Evolutionary conservation across 2,888 invertebrate genomes (phyloP), one percentile per base, ranked within the genome.

Genomic region (Unio pictorum): DNA sequence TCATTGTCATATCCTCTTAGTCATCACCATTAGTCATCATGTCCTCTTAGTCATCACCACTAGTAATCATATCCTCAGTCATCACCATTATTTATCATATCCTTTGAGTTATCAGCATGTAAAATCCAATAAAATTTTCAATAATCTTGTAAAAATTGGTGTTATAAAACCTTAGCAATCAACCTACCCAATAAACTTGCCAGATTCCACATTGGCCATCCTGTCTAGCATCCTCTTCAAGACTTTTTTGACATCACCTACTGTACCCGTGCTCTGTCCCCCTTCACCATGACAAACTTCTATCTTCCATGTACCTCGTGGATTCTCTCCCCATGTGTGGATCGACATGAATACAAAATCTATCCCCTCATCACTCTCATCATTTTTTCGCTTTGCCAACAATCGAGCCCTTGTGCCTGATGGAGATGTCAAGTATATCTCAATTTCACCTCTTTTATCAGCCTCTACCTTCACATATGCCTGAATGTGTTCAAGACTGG

Each of bases 311-410:
- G 62, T 73, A 2, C 89, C 89, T 1, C 45, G 30, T 2, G 89
- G 85, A 64, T 81, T 70, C 69, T 89, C 89, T 45, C 83, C 86
- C 89, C 89, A 89, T 67, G 75, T 81, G 67, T 87, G 86, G 5
- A 89, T 87, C 0, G 88, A 85, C 86, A 88, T 85, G 77, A 89
- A 89, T 7, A 78, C 81, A 69, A 88, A 89, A 66, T 86, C 77
- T 57, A 88, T 84, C 3, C 82, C 84, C 0, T 79, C 79, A 3
- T 66, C 45, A 18, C 64, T 70, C 23, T 75, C 64, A 70, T 89
- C 89, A 6, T 73, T 69, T 4, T 76, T 78, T 30, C 89, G 75
- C 20, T 75, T 70, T 0, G 81, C 78, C 55, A 89, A 75, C 68
- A 89, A 73, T 30, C 81, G 75, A 3, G 89, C 89, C 30, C 76